Base-by-base conservation (phyloP, 2,113 vertebrate genomes). In the Cryptotis parvus region DNA sequence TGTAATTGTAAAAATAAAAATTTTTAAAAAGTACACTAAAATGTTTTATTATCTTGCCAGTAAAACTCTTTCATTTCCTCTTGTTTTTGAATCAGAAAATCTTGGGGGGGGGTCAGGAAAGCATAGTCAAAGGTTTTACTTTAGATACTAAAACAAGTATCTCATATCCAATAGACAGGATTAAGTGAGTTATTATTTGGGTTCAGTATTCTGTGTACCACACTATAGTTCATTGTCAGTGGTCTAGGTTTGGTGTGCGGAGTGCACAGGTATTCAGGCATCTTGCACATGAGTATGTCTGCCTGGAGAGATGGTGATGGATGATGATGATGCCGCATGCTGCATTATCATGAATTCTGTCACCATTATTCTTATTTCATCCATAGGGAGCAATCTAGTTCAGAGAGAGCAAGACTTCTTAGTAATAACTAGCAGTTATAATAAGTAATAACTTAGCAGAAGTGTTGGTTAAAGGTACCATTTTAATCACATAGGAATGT, bases 71-170 rank as follows among this genome's bases (percentile, higher is more conserved):
- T 10, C 15, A 49, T 52, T 68, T 89, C 24, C 33, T 88, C 91
- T 81, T 55, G 31, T 4, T 89, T 89, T 78, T 14, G 39, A 80
- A 87, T 65, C 41, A 70, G 87, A 81, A 22, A 58, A 43, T n/a
- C 20, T 31, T 29, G 11, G 27, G 61, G 63, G 45, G 9, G 43
- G 43, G 26, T 4, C 55, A n/a, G n/a, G n/a, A n/a, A n/a, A n/a
- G n/a, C n/a, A 58, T 68, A 88, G 61, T 52, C 35, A 65, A 75
- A 43, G 39, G 39, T 85, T 77, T 77, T 77, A 33, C 6, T 61
- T 49, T 49, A 49, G 45, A 49, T 49, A 49, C 14, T 49, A 49
- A 49, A 49, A 49, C 14, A 49, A 49, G 45, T 49, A 49, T 49
- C 45, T 49, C 45, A 49, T 49, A 9, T 49, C 14, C 45, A 49